These are phyloP conservation scores for Drosophila pandora DNA, from an alignment of 1,140 invertebrate genomes.

Conservation along the genomic window DNA sequence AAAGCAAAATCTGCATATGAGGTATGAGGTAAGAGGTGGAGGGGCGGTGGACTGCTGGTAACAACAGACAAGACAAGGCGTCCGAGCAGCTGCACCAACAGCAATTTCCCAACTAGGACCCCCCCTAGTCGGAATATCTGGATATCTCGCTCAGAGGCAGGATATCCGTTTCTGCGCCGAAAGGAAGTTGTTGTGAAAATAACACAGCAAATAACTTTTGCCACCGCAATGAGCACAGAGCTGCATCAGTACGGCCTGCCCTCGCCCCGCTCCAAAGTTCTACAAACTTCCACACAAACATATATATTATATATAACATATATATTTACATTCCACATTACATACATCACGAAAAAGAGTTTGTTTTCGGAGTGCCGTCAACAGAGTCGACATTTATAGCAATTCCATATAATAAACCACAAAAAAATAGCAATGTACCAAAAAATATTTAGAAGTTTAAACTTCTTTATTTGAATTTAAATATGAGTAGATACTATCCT, in stretches of 20 bases:
- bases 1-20: slow-evolving; percentile 37
- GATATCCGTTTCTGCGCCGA: slow-evolving; percentile 70
- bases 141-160: slow-evolving; percentile 51
- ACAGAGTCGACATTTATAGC: slow-evolving; percentile 42
- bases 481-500: too few species aligned
- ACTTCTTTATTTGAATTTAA: neutral
- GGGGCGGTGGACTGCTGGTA: slow-evolving; percentile 4
- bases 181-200: slow-evolving; percentile 80
- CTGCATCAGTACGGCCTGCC: slow-evolving; percentile 13
- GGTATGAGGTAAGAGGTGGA: neutral
- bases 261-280: slow-evolving; percentile 6
- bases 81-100: slow-evolving; percentile 70
- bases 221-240: slow-evolving; percentile 72
- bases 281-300: slow-evolving; percentile 17
- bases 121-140: slow-evolving; percentile 5
- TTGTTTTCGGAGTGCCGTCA: slow-evolving; percentile 13
- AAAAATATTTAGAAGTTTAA: neutral
- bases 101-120: slow-evolving; percentile 47
- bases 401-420: slow-evolving; percentile 22
- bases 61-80: slow-evolving; percentile 48
- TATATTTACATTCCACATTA: neutral
- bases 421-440: neutral
- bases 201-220: slow-evolving; percentile 82
- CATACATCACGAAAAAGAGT: neutral
- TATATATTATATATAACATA: neutral